A percentile compares a stretch with the other conserved stretches of the same genome.
These are phyloP conservation scores for Keiferia lycopersicella DNA, from an alignment of 2,888 invertebrate species.

Conservation along the genomic window DNA sequence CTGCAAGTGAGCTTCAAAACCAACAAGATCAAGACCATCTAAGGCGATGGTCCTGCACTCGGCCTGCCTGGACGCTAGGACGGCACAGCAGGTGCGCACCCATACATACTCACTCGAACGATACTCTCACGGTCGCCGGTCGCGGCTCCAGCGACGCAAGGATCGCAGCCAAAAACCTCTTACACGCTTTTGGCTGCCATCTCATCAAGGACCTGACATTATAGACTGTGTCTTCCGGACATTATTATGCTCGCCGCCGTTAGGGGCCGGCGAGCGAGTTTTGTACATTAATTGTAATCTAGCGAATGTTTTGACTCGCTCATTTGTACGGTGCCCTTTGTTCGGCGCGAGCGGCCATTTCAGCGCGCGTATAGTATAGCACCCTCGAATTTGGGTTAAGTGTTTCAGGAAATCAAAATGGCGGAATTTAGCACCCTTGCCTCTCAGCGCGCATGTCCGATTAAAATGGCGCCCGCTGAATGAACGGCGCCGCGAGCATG, in stretches of 20 bases:
- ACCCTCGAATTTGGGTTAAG: conserved; percentile 68
- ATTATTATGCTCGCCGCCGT: conserved; percentile 31
- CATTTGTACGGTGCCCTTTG: conserved; percentile 57
- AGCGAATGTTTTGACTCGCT: conserved; percentile 60
- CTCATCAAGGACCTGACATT: conserved; percentile 38
- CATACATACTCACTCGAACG: conserved; percentile 60
- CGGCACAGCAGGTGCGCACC: conserved; percentile 79
- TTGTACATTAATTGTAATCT: conserved; percentile 62
- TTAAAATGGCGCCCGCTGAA: conserved; percentile 60
- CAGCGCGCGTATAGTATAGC: conserved; percentile 33
- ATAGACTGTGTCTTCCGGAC: conserved; percentile 48
- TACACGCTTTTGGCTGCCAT: conserved; percentile 35
- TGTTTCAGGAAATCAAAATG: conserved; percentile 73
- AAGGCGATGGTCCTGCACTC: conserved; percentile 69
- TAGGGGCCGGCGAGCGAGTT: conserved; percentile 47
- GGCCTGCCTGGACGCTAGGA: conserved; percentile 75
- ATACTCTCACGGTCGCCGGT: conserved; percentile 26
- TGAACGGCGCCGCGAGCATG: conserved; percentile 52
- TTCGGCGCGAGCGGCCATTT: conserved; percentile 54
- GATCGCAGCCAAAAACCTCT: conserved; percentile 35
- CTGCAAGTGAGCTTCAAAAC: conserved; percentile 97
- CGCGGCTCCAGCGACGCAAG: conserved; percentile 13
- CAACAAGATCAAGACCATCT: conserved; percentile 88
- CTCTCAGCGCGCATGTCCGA: conserved; percentile 63
- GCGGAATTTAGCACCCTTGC: conserved; percentile 48